phyloP scores from a whole-genome alignment of 2,113 vertebrate species.

The Sylvilagus bachmani region DNA sequence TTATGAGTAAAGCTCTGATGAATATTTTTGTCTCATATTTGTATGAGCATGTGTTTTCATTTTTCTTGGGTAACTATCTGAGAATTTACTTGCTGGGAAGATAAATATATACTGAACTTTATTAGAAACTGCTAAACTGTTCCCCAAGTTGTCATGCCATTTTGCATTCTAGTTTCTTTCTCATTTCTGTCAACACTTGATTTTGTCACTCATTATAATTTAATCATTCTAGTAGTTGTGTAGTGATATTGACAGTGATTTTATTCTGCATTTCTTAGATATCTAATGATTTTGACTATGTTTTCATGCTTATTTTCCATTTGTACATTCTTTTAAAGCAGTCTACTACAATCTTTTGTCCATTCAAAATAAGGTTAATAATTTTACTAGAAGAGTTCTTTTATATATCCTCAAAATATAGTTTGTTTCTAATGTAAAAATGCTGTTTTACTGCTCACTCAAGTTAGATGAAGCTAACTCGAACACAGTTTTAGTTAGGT shows the following conservation, averaged over 20 bases:
- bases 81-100: neutral
- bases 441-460: neutral
- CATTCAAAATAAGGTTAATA: slow-evolving; percentile 22
- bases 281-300: neutral
- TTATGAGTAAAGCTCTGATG: neutral
- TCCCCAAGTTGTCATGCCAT: neutral
- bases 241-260: neutral
- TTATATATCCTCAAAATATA: neutral
- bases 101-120: neutral
- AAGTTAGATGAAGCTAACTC: neutral
- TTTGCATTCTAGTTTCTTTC: neutral
- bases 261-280: neutral
- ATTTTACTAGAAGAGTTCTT: neutral
- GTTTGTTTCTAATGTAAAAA: slow-evolving; percentile 19
- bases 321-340: neutral
- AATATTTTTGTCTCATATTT: neutral
- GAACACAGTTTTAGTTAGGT: neutral
- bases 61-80: neutral
- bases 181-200: neutral
- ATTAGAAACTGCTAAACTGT: neutral
- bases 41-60: neutral
- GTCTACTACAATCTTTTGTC: neutral
- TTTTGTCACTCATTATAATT: neutral
- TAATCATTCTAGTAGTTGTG: neutral
- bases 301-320: neutral